Base-by-base conservation (phyloP, 2,113 vertebrate species). In the Hucho hucho region DNA sequence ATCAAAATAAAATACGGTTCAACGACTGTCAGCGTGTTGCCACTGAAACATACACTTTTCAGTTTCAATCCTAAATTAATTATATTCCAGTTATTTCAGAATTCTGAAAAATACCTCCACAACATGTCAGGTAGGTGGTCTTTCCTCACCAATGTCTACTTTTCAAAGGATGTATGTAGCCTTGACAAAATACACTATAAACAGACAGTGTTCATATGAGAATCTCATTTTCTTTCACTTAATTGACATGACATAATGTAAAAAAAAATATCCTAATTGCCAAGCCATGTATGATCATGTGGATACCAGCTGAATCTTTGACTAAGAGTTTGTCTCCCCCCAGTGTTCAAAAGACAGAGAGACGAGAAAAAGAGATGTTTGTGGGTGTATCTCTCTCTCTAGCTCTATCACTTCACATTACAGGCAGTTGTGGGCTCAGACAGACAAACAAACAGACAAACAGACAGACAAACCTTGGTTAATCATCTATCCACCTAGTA, bases 291-390 rank as follows among this genome's bases (percentile, higher is more conserved):
- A 46, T 16, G 16, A 3, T 67, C 20, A 32, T 28, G 24, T 37
- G 6, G 7, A 14, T 43, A 25, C 11, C 6, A 14, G 28, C 14
- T 26, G 1, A 18, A 0, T 9, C 0, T 29, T 26, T 24, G 53
- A 29, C 29, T 37, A 37, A 75, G 84, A 64, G 69, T 90, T 80
- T 91, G 88, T 87, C 87, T 77, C 89, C 85, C 80, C 66, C 89
- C 70, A 73, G 83, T 66, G 89, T 70, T 64, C 49, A 61, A n/a
- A 9, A 61, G 49, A n/a, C n/a, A 56, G 49, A 56, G 2, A 22
- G 16, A 24, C 9, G 20, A 61, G 7, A 56, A 18, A 61, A n/a
- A 61, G 2, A 16, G 3, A 24, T n/a, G n/a, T 4, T 6, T 13
- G 5, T 22, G 2, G 6, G 58, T 7, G 16, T 22, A n/a, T 16